These are phyloP conservation scores for Ceratosolen fusciceps DNA, from an alignment of 1,140 invertebrate species.

Conservation along the genomic window DNA sequence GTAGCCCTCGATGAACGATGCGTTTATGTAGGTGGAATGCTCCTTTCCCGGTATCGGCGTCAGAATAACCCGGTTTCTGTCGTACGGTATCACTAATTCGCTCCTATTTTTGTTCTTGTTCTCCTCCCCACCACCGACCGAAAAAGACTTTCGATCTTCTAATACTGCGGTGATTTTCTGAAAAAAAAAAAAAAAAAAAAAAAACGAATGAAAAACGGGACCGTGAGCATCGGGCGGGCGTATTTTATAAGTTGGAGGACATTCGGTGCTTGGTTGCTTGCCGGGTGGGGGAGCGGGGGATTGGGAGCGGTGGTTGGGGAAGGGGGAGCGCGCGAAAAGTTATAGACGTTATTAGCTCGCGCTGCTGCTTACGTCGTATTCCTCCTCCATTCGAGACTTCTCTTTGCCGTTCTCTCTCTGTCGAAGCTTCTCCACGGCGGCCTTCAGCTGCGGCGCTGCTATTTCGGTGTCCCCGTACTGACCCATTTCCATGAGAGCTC, in stretches of 20 bases:
- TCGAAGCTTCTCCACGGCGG: constrained; percentile 79
- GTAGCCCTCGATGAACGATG: constrained; percentile 96
- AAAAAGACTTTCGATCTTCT: constrained; percentile 86
- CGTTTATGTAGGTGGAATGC: constrained; percentile 96
- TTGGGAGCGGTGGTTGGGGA: no score
- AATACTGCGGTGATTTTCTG: constrained; percentile 86
- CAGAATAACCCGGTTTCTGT: constrained; percentile 89
- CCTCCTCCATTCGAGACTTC: constrained; percentile 82
- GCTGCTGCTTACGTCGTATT: constrained; percentile 88
- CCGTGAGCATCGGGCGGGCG: no score
- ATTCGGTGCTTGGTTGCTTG: no score
- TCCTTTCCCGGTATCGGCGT: constrained; percentile 86
- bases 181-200: constrained; percentile 53
- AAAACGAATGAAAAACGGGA: no score
- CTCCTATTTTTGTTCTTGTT: constrained; percentile 91
- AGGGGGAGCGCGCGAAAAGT: no score
- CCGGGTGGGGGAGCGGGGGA: no score
- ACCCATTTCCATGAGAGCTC: constrained; percentile 92
- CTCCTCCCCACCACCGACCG: constrained; percentile 86
- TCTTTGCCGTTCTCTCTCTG: constrained; percentile 77
- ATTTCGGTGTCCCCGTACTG: constrained; percentile 96
- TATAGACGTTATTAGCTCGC: no score
- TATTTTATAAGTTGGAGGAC: no score
- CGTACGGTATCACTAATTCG: constrained; percentile 90
- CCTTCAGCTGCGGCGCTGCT: constrained; percentile 78